A percentile compares a stretch with the other conserved stretches of the same genome.
Evolutionary conservation across 2,888 invertebrate species (phyloP).

Genomic region (Drosophila formosana): DNA sequence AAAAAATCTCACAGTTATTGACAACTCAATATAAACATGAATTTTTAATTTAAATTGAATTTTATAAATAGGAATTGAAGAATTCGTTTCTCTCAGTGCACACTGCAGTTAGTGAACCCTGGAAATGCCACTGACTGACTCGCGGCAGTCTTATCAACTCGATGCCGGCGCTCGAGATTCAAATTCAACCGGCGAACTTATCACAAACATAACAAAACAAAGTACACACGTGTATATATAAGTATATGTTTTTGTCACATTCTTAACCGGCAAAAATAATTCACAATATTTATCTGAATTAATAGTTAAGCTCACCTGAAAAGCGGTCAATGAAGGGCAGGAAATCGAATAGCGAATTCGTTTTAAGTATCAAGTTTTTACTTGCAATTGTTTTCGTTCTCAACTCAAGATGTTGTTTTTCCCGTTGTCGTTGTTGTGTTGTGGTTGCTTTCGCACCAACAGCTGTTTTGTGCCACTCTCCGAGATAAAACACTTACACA

Average conservation of each 20-base stretch:
- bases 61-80: neutral
- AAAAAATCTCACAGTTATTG: too few species aligned
- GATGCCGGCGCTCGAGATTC: slow-evolving; percentile 4
- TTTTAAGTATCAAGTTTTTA: neutral
- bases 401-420: slow-evolving; percentile 27
- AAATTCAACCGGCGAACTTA: slow-evolving; percentile 46
- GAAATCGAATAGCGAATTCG: slow-evolving; percentile 9
- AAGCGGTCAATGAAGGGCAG: slow-evolving; percentile 9
- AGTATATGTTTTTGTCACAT: slow-evolving; percentile 5
- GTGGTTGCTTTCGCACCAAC: slow-evolving; percentile 58
- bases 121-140: slow-evolving; percentile 33
- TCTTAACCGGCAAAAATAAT: slow-evolving; percentile 8
- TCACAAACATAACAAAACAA: slow-evolving; percentile 17
- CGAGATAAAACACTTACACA: slow-evolving; percentile 9
- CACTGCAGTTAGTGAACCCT: slow-evolving; percentile 25
- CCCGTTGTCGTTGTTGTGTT: slow-evolving; percentile 23
- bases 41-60: too few species aligned
- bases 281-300: slow-evolving; percentile 8
- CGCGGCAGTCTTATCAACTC: slow-evolving; percentile 39
- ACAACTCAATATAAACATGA: too few species aligned
- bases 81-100: slow-evolving; percentile 18
- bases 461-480: slow-evolving; percentile 63
- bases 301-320: slow-evolving; percentile 42
- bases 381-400: slow-evolving; percentile 29
- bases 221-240: neutral